phyloP scores from a whole-genome alignment of 2,113 vertebrate species.

The Meles meles region DNA sequence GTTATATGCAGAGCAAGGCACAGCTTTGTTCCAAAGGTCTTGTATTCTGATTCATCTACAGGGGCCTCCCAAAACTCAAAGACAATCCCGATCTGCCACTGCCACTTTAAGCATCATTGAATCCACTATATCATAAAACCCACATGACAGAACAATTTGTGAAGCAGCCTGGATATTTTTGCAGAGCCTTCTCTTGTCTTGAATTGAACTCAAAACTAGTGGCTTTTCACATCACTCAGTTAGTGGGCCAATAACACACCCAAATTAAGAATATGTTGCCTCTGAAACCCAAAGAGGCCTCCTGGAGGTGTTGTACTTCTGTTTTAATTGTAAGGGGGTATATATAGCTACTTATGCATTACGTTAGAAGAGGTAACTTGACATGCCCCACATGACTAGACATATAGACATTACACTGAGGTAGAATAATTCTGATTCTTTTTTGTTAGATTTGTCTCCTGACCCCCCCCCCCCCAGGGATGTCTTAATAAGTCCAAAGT shows the following conservation, averaged over 20 bases:
- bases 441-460: not conserved
- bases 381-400: not conserved
- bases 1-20: not conserved
- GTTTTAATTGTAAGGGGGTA: not conserved
- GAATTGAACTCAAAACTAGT: not conserved
- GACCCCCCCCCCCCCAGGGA: fast-evolving
- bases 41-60: not conserved
- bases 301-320: not conserved
- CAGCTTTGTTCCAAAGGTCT: not conserved
- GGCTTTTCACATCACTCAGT: not conserved
- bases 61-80: not conserved
- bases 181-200: not conserved
- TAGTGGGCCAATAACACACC: too few relatives aligned
- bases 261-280: not conserved
- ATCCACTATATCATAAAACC: not conserved
- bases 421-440: not conserved
- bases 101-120: not conserved
- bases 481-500: not conserved
- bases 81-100: too few relatives aligned
- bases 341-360: not conserved
- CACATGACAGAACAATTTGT: too few relatives aligned
- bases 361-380: not conserved
- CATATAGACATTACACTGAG: not conserved
- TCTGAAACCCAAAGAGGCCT: not conserved
- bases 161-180: not conserved